Evolutionary conservation across 2,888 invertebrate species (phyloP), one percentile per base, ranked within the genome.

Genomic region (Protodeltote pygarga): DNA sequence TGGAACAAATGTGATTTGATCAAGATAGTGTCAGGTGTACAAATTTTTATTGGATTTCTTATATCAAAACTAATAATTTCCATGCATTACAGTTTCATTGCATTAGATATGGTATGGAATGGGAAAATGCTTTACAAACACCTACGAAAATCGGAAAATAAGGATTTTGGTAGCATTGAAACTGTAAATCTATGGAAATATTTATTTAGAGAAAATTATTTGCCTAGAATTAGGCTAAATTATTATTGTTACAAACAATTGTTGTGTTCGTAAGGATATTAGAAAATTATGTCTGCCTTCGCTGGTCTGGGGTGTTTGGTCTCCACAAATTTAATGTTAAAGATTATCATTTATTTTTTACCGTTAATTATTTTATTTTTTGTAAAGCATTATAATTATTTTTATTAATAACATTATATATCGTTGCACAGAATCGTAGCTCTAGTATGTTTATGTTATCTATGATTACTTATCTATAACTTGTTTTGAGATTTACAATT

Each of bases 231-330:
- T 50, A 65, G 69, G 57, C 50, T 47, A 28, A 50, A 35, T 40
- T 54, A 64, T 59, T 41, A 60, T 65, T 68, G 65, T 68, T 65
- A 60, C 46, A 59, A 66, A 61, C 66, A 62, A 64, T 72, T 75
- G 75, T 79, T 83, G 79, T 81, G 78, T 83, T 81, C 70, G 69
- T 75, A 59, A 62, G 60, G 44, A 65, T 77, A 75, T 75, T 76
- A 74, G 75, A 79, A 77, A 75, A 72, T 57, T 61, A 41, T 60
- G 42, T 47, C 41, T 28, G 39, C 31, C n/a, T 42, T 42, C 27
- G 28, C 37, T 46, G 31, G 24, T 4, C 27, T 24, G 20, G 16
- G 52, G 58, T 71, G 40, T 5, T 21, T 37, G 44, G 35, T 65
- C 55, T 65, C 46, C 49, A 48, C 19, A 41, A 31, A 17, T 20